Conservation (phyloP, 1,140 invertebrate genomes). For the Drepana arcuata region DNA sequence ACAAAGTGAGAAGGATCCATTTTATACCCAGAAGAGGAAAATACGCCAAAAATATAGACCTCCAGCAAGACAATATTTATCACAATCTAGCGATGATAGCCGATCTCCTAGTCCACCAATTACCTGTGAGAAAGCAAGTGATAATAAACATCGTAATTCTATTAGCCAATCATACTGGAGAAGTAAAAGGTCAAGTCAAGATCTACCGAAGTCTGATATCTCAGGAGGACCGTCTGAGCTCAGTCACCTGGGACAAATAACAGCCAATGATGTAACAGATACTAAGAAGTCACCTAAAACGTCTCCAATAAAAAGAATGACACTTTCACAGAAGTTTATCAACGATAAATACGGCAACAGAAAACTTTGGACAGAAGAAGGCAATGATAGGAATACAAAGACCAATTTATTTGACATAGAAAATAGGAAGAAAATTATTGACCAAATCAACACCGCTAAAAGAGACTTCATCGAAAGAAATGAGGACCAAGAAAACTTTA, state of each 20-base stretch:
- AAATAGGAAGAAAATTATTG: constrained; percentile 48
- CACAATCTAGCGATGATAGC: constrained; percentile 75
- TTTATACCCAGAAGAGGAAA: constrained; percentile 78
- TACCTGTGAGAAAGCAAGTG: constrained; percentile 37
- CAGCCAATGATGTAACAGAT: constrained; percentile 30
- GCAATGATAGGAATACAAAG: constrained; percentile 39
- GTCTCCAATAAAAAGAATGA: constrained; percentile 47
- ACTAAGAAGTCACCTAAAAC: constrained; percentile 49
- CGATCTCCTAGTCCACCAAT: constrained; percentile 67
- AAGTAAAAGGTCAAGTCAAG: constrained; percentile 52
- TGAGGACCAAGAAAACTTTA: constrained; percentile 31
- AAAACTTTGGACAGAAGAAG: constrained; percentile 60
- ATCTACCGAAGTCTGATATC: constrained; percentile 33
- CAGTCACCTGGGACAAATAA: constrained; percentile 43
- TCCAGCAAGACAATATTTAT: constrained; percentile 66
- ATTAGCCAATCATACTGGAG: constrained; percentile 68
- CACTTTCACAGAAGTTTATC: constrained; percentile 68
- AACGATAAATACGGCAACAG: constrained; percentile 70
- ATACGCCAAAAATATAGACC: constrained; percentile 71
- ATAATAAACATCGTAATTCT: constrained; percentile 49
- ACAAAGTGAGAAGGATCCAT: constrained; percentile 83
- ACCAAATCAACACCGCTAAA: constrained; percentile 45
- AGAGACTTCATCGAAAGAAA: constrained; percentile 39
- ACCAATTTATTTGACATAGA: constrained; percentile 39
- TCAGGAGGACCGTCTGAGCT: constrained; percentile 38